These are phyloP conservation scores for Triplophysa yarkandensis DNA, from an alignment of 2,797 vertebrate species.

Conservation along the genomic window DNA sequence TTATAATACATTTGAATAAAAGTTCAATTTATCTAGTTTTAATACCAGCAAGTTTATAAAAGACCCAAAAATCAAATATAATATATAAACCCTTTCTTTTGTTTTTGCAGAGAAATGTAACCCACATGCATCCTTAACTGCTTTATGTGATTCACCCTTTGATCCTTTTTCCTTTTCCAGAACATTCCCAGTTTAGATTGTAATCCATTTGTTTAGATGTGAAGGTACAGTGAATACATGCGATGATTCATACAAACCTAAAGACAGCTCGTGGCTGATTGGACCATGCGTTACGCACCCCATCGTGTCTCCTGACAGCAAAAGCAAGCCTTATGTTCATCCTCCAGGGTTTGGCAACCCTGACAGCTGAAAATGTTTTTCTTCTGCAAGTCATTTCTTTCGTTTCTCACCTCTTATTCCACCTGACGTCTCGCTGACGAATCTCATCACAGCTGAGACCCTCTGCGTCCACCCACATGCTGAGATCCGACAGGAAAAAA, in stretches of 20 bases:
- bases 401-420: slow-evolving; percentile 49
- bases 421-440: slow-evolving; percentile 58
- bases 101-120: neutral
- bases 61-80: no score
- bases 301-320: slow-evolving; percentile 55
- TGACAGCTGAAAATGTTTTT: slow-evolving; percentile 68
- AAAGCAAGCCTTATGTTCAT: slow-evolving; percentile 69
- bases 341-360: slow-evolving; percentile 69
- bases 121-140: neutral
- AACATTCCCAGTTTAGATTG: neutral
- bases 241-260: slow-evolving; percentile 1
- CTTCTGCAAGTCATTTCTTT: slow-evolving; percentile 62
- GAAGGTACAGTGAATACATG: neutral
- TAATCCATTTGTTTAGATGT: neutral
- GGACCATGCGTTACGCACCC: slow-evolving; percentile 19
- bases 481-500: slow-evolving; percentile 33
- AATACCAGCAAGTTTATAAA: no score
- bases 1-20: no score
- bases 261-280: slow-evolving; percentile 16
- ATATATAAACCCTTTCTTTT: neutral
- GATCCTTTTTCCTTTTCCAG: neutral
- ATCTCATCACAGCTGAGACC: slow-evolving; percentile 49
- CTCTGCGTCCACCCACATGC: slow-evolving; percentile 50
- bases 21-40: no score
- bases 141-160: neutral